Conservation (phyloP, 1,140 invertebrate genomes). For the Eumaeus atala region DNA sequence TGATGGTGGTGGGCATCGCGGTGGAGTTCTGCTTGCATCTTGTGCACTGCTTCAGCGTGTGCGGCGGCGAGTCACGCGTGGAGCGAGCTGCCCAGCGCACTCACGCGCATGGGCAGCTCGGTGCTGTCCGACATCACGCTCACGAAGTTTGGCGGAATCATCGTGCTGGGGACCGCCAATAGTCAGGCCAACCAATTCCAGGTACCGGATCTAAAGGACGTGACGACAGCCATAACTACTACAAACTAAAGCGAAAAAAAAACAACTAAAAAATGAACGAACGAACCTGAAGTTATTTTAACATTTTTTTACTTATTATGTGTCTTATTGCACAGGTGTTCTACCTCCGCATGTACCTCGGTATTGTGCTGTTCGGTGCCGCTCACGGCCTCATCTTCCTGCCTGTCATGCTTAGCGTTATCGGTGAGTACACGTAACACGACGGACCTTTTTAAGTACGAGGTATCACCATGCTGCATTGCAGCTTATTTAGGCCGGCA, state of each 20-base stretch:
- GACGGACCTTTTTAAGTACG: too few species aligned
- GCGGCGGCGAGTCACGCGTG: conserved; percentile 80
- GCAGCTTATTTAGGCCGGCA: too few species aligned
- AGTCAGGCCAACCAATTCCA: conserved; percentile 98
- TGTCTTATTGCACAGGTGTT: conserved; percentile 80
- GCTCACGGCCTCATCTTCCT: conserved; percentile 96
- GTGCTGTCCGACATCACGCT: conserved; percentile 98
- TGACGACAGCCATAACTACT: too few species aligned
- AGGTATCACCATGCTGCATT: too few species aligned
- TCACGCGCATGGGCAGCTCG: conserved; percentile 95
- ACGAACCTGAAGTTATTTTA: too few species aligned
- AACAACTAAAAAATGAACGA: too few species aligned
- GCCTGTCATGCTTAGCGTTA: conserved; percentile 95
- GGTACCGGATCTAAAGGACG: too few species aligned
- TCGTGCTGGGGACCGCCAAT: conserved; percentile 95
- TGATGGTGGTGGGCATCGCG: conserved; percentile 98
- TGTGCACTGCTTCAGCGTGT: conserved; percentile 92
- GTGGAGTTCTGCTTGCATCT: conserved; percentile 99
- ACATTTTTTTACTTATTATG: too few species aligned
- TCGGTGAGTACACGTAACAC: conserved; percentile 85
- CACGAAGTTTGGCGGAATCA: conserved; percentile 96
- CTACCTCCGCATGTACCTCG: conserved; percentile 98
- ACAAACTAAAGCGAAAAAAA: too few species aligned
- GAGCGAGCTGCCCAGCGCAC: conserved; percentile 87
- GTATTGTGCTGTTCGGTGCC: conserved; percentile 97